Percentiles rank a stretch among this genome's conserved stretches.
Conservation (phyloP, 1,140 invertebrate species). For the Arion vulgaris region DNA sequence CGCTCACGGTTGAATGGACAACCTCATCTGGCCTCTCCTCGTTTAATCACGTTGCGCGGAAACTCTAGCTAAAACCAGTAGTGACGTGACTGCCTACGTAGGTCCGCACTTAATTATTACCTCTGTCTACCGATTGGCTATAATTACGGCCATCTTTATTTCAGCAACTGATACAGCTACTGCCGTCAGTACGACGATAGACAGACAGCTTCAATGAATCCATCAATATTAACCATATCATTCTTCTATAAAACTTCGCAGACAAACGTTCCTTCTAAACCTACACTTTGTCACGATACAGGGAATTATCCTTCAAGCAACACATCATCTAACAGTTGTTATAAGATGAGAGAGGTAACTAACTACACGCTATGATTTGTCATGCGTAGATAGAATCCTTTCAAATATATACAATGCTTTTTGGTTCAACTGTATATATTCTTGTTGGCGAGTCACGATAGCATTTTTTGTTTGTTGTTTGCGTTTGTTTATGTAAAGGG, state of each 20-base stretch:
- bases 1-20: not conserved
- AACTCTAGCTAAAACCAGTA: not conserved
- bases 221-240: not conserved
- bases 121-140: not conserved
- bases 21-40: not conserved
- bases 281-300: no score
- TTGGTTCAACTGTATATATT: no score
- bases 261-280: no score
- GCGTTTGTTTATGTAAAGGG: no score
- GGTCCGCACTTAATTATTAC: slow-evolving; percentile 6
- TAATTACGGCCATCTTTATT: slow-evolving; percentile 12
- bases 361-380: no score
- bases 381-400: no score
- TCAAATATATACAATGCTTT: no score
- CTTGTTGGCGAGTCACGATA: no score
- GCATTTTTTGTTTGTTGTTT: no score
- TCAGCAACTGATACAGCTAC: not conserved
- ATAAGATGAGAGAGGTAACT: no score
- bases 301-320: no score
- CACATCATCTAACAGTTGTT: no score
- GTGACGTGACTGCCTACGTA: not conserved
- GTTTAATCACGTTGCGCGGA: not conserved
- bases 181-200: not conserved
- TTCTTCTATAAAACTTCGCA: not conserved
- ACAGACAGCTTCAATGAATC: not conserved